A percentile compares a stretch with the other conserved stretches of the same genome.
These are phyloP conservation scores for Typhlichthys subterraneus DNA, from an alignment of 2,797 vertebrate species.

Conservation along the genomic window DNA sequence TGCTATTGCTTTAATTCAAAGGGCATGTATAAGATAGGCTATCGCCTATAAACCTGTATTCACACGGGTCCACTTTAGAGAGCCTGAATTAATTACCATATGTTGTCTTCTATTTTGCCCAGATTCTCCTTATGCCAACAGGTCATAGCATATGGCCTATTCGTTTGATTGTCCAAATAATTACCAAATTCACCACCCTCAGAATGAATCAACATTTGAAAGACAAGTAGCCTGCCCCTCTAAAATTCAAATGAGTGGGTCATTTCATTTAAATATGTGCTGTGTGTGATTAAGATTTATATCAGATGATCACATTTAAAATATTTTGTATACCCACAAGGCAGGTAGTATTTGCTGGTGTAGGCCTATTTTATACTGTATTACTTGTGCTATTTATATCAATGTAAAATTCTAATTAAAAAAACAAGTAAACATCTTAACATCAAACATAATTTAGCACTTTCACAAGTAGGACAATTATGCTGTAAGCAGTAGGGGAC, in stretches of 20 bases:
- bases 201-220: constrained; percentile 31
- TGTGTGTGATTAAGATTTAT: too few species aligned
- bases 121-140: constrained; percentile 4
- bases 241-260: constrained; percentile 46
- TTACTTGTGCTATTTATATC: too few species aligned
- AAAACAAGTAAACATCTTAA: too few species aligned
- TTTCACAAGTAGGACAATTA: constrained; percentile 29
- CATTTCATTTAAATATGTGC: background rate
- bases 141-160: constrained; percentile 8
- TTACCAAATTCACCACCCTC: constrained; percentile 46
- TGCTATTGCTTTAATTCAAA: background rate
- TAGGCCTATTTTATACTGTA: too few species aligned
- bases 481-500: constrained; percentile 23
- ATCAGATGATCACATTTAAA: too few species aligned
- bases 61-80: constrained; percentile 33
- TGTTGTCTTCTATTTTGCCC: constrained; percentile 24
- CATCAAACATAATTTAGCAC: too few species aligned
- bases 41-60: background rate
- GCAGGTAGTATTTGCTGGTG: background rate
- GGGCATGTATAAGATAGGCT: background rate
- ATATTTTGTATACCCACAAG: background rate
- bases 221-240: constrained; percentile 19
- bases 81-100: constrained; percentile 40
- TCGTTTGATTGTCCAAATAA: constrained; percentile 45
- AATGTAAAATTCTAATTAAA: too few species aligned